Evolutionary conservation across 2,113 vertebrate genomes (phyloP).

Genomic region (Cygnus atratus): DNA sequence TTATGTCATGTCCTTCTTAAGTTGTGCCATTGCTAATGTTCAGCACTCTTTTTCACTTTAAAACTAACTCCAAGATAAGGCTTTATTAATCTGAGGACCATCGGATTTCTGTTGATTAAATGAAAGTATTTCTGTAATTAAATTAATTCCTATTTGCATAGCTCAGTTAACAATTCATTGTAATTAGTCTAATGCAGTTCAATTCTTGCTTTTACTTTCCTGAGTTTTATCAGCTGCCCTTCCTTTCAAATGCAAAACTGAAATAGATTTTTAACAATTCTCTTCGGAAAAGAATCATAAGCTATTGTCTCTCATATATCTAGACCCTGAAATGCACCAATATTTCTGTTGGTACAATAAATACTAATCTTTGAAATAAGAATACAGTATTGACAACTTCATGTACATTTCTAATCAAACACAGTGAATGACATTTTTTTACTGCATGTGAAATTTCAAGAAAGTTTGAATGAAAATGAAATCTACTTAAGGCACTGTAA

Average conservation of each 20-base stretch:
- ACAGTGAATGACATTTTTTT: not conserved
- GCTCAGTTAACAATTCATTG: not conserved
- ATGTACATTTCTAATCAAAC: not conserved
- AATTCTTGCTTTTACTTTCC: not conserved
- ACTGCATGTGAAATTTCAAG: not conserved
- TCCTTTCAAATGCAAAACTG: not conserved
- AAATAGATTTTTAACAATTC: not conserved
- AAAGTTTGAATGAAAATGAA: not conserved
- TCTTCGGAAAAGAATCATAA: not conserved
- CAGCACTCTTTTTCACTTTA: not conserved
- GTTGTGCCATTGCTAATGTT: not conserved
- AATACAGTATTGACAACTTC: not conserved
- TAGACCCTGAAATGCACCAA: not conserved
- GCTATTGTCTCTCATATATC: not conserved
- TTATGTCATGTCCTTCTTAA: not conserved
- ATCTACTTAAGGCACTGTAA: not conserved
- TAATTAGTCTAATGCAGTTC: not conserved
- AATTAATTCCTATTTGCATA: not conserved
- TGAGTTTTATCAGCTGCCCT: not conserved
- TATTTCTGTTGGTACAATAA: not conserved
- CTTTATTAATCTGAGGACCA: not conserved
- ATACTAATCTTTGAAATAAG: not conserved
- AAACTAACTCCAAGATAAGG: not conserved
- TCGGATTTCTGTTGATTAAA: not conserved
- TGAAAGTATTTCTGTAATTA: not conserved